Base-by-base conservation (phyloP, 2,888 invertebrate genomes). In the Sepioteuthis lessoniana region DNA sequence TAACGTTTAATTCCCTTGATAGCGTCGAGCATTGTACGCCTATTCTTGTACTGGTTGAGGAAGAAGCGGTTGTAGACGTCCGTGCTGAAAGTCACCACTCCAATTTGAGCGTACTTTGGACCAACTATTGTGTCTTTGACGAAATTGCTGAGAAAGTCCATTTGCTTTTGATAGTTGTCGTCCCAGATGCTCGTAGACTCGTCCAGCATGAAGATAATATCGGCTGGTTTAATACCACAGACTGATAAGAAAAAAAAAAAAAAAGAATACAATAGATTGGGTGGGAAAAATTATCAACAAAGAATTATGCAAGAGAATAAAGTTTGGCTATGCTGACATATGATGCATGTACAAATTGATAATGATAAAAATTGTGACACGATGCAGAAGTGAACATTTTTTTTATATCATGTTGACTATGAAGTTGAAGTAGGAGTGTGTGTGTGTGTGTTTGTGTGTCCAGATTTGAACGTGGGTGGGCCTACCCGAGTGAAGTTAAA, bases 41-140 rank as follows among this genome's bases (percentile, higher is more conserved):
- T 95, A 21, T 95, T 94, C 0, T 90, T 47, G 94, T 95, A 95
- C 31, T 95, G 94, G 94, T 96, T 96, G n/a, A 96, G 94, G 92
- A 95, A 95, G 94, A 96, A 95, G 94, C 95, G 95, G 42, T 95
- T 94, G 21, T 94, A 94, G 28, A 95, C 95, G 2, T 94, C 93
- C n/a, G 95, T 94, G n/a, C 95, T 95, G 92, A 95, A 96, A 10
- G 96, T 96, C 19, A 95, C 94, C 35, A 95, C 93, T 8, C 96
- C 95, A 93, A 96, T 95, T 94, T 96, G 96, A 0, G 95, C 95
- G 94, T 95, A 94, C 47, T 95, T 94, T 0, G 95, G 94, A 8
- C 96, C 96, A 25, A 96, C 95, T 0, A 94, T 91, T 91, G 95
- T 95, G 50, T 95, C 93, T 37, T 35, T 93, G n/a, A 93, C 55